Evolutionary conservation across 2,797 vertebrate genomes (phyloP).

Genomic region (Cuniculus paca): DNA sequence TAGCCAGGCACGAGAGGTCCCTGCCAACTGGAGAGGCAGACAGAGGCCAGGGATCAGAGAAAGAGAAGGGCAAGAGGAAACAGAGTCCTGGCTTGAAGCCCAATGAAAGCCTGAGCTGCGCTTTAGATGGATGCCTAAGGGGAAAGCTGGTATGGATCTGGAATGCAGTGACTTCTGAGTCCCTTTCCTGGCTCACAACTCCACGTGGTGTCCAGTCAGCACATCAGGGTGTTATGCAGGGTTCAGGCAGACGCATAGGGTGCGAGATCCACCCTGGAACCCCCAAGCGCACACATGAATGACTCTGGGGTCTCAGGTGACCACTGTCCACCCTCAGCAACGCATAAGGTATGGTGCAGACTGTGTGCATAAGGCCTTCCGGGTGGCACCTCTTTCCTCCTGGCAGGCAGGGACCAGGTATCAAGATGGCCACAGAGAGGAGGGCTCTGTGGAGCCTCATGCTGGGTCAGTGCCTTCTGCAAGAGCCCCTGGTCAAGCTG

Average conservation of each 20-base stretch:
- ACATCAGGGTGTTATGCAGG: fast-evolving
- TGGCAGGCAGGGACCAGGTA: neutral
- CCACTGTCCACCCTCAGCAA: too few species aligned
- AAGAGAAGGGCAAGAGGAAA: neutral
- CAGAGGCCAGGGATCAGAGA: neutral
- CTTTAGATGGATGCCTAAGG: neutral
- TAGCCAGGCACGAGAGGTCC: neutral
- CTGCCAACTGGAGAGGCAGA: neutral
- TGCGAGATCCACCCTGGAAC: neutral
- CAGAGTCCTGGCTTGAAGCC: fast-evolving
- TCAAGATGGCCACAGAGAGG: neutral
- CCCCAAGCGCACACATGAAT: neutral
- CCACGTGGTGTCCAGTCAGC: neutral
- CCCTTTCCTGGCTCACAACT: neutral
- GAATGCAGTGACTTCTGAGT: neutral
- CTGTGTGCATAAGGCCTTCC: neutral
- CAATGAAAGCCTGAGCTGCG: neutral
- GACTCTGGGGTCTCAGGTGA: neutral
- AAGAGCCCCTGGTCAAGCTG: neutral
- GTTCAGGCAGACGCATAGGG: neutral
- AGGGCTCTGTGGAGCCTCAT: neutral
- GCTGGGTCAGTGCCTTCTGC: fast-evolving
- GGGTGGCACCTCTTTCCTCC: fast-evolving
- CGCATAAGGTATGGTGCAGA: neutral
- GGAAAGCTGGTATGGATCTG: neutral